Base-by-base conservation (phyloP, 2,797 vertebrate genomes). In the Sebastes oblongus region DNA sequence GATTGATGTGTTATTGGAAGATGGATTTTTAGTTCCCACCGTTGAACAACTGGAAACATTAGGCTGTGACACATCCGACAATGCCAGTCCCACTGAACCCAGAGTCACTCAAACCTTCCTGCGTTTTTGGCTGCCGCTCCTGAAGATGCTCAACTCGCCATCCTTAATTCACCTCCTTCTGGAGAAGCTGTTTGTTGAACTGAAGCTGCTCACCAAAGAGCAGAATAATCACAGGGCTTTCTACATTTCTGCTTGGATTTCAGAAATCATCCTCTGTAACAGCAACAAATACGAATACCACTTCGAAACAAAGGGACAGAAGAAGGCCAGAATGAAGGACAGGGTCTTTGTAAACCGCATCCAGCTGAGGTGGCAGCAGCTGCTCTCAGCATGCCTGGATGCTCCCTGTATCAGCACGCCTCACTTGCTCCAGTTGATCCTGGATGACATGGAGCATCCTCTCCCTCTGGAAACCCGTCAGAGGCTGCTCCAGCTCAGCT, bases 41-140 rank as follows among this genome's bases (percentile, higher is more conserved):
- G 34, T 75, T 12, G 97, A 98, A 65, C 97, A 98, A 77, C 92
- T 98, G 85, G 94, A 95, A 50, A 95, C 95, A 46, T 87, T 99
- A 30, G 94, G 96, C 85, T 96, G 98, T 64, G 88, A 95, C 4
- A 83, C 93, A 2, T 92, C 95, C 88, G 89, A 87, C 32, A 20
- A 32, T 1, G 18, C 12, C 2, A 61, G 70, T 34, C 69, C 58
- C 5, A 76, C 81, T 1, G 59, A 86, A 42, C 94, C 95, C 2
- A 84, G 92, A 74, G 76, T 99, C 58, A 96, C 97, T 73, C 94
- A 86, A 16, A 62, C 81, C 0, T 95, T 98, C 86, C 94, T 97
- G 78, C 94, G 93, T 18, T 97, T 99, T 79, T 99, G 98, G 98
- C 95, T 98, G 77, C 97, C 97, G 2, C 93, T 99, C 72, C 92